phyloP scores from a whole-genome alignment of 2,797 vertebrate species.

The Amblyraja radiata region DNA sequence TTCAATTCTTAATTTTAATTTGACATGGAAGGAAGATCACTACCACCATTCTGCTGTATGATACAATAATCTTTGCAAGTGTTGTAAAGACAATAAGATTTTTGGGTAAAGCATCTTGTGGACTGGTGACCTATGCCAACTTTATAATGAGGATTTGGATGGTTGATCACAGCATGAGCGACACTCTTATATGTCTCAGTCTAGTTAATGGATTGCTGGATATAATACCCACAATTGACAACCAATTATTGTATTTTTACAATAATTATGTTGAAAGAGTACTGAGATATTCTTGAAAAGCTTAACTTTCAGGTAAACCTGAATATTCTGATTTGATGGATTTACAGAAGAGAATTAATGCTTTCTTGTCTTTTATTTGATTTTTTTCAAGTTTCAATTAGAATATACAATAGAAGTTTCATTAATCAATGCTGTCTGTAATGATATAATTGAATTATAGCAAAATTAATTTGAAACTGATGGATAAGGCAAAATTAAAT shows the following conservation, averaged over 20 bases:
- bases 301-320: not conserved
- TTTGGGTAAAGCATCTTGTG: not conserved
- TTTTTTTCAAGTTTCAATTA: not conserved
- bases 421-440: conserved; percentile 15
- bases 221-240: conserved; percentile 4
- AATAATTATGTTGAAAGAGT: conserved; percentile 14
- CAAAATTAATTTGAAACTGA: conserved; percentile 1
- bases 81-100: not conserved
- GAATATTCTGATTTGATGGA: not conserved
- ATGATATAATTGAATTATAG: conserved; percentile 21
- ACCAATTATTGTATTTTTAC: conserved; percentile 33
- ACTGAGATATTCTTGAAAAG: not conserved
- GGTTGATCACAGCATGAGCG: conserved; percentile 24
- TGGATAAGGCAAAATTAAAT: conserved; percentile 26
- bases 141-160: conserved; percentile 20
- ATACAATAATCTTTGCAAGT: not conserved
- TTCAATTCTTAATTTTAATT: not conserved
- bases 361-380: not conserved
- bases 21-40: not conserved
- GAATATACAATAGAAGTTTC: not conserved
- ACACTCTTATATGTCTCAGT: conserved; percentile 19
- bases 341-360: not conserved
- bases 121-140: conserved; percentile 11
- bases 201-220: conserved; percentile 22
- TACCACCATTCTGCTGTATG: not conserved